These are phyloP conservation scores for Protodeltote pygarga DNA, from an alignment of 2,888 invertebrate species.

Conservation along the genomic window DNA sequence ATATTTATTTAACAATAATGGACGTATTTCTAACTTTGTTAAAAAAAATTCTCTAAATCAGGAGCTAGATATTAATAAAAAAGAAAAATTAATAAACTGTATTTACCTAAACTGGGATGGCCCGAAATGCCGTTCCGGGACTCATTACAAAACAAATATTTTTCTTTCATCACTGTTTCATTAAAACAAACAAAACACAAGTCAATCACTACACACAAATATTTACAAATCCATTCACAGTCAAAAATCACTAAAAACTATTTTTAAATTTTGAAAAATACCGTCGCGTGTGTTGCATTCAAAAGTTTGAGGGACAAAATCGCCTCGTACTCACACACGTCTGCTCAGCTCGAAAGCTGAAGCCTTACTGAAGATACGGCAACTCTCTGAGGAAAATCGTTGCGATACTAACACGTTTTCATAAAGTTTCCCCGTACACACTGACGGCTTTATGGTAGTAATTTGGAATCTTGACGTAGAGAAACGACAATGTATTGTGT, in stretches of 20 bases:
- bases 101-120: constrained; percentile 69
- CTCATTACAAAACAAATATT: constrained; percentile 46
- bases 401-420: constrained; percentile 28
- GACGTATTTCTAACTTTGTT: not conserved
- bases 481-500: constrained; percentile 15
- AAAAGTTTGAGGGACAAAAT: constrained; percentile 70
- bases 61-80: constrained; percentile 4
- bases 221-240: constrained; percentile 34
- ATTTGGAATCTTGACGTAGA: not conserved
- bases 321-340: constrained; percentile 57
- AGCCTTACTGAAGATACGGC: constrained; percentile 67
- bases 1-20: too few relatives aligned
- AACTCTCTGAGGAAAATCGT: constrained; percentile 43
- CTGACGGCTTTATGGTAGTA: constrained; percentile 7
- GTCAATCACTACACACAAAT: constrained; percentile 46
- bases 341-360: constrained; percentile 70
- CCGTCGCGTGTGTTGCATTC: constrained; percentile 39
- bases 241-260: constrained; percentile 28
- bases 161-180: constrained; percentile 50
- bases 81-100: constrained; percentile 28
- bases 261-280: constrained; percentile 23
- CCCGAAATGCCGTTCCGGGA: constrained; percentile 54
- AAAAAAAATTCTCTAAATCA: not conserved
- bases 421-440: constrained; percentile 14
- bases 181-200: constrained; percentile 48